Conservation (phyloP, 2,113 vertebrate species). For the Mastomys natalensis region DNA sequence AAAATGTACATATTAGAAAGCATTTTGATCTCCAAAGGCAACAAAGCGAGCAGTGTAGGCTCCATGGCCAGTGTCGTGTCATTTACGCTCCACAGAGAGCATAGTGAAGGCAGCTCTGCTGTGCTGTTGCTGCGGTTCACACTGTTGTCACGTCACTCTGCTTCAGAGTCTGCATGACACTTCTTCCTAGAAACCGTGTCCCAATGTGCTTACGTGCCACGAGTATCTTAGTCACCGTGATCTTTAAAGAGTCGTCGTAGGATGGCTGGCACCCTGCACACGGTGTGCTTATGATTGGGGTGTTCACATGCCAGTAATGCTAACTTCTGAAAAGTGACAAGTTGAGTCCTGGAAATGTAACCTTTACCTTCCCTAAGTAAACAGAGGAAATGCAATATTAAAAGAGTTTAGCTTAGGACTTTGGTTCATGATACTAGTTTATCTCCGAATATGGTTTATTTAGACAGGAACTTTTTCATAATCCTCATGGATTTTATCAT, state of each 20-base stretch:
- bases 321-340: conserved; percentile 36
- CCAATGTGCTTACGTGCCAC: neutral
- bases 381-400: neutral
- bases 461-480: conserved; percentile 19
- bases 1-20: conserved; percentile 26
- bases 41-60: neutral
- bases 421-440: conserved; percentile 16
- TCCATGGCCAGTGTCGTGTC: neutral
- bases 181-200: neutral
- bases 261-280: neutral
- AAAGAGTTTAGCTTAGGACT: conserved; percentile 14
- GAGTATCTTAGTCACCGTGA: neutral
- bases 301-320: neutral
- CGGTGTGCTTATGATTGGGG: neutral
- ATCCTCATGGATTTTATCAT: conserved; percentile 31
- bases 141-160: neutral
- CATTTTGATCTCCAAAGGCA: neutral
- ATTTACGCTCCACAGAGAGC: neutral
- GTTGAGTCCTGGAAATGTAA: conserved; percentile 50
- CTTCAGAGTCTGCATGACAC: conserved; percentile 3
- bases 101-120: neutral
- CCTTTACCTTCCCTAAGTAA: conserved; percentile 36
- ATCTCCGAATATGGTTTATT: conserved; percentile 15
- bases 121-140: neutral
- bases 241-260: neutral